Conservation (phyloP, 2,113 vertebrate genomes). For the Lampris incognitus region DNA sequence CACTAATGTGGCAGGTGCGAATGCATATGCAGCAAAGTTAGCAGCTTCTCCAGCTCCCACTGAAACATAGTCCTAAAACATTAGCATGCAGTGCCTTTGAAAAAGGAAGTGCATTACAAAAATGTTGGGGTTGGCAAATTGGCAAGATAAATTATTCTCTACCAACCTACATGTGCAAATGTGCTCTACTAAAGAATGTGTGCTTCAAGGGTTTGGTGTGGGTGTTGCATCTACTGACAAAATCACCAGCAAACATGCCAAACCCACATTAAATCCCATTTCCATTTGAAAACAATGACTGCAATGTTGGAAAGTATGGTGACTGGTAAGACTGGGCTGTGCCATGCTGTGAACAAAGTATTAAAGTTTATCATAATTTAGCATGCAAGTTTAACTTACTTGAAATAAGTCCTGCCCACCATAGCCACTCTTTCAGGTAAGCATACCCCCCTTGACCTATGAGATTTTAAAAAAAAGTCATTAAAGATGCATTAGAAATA, state of each 20-base stretch:
- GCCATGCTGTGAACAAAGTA: not conserved
- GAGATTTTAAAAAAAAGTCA: not conserved
- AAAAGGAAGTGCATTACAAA: not conserved
- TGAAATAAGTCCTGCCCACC: conserved; percentile 89
- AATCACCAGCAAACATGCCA: conserved; percentile 46
- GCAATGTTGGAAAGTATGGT: conserved; percentile 36
- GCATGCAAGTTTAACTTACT: conserved; percentile 81
- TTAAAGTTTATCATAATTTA: not conserved
- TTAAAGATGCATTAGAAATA: too few species aligned
- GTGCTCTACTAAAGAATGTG: conserved; percentile 46
- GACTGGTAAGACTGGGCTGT: not conserved
- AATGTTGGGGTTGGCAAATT: conserved; percentile 3
- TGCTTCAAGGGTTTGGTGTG: conserved; percentile 24
- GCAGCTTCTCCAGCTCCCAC: conserved; percentile 88
- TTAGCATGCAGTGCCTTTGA: not conserved
- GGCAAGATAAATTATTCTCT: conserved; percentile 4
- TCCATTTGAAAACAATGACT: conserved; percentile 52
- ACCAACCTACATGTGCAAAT: conserved; percentile 48
- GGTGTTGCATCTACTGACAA: conserved; percentile 12
- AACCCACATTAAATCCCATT: conserved; percentile 56
- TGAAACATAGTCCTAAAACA: conserved; percentile 62
- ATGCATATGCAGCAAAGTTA: conserved; percentile 89
- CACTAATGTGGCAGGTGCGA: conserved; percentile 88
- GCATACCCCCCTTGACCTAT: conserved; percentile 87
- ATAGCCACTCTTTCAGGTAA: conserved; percentile 88